Conservation (phyloP, 2,888 invertebrate species). For the Fragum sueziense region DNA sequence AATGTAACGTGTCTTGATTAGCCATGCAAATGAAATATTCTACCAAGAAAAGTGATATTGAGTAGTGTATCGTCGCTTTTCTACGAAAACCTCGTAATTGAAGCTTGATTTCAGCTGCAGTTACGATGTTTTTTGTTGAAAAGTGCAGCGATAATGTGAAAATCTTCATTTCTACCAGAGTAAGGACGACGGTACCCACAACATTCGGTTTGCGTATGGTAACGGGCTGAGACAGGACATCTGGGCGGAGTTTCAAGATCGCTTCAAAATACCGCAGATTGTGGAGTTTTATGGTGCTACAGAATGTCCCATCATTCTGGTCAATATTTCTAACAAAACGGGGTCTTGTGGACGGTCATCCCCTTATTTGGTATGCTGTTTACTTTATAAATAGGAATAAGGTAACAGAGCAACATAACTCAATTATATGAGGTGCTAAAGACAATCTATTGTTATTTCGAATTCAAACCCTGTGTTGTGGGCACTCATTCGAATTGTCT, state of each 20-base stretch:
- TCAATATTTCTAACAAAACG: slow-evolving; percentile 91
- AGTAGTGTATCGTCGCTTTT: too few species aligned
- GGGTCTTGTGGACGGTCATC: slow-evolving; percentile 74
- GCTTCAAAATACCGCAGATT: slow-evolving; percentile 92
- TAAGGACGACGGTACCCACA: slow-evolving; percentile 80
- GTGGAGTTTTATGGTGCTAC: slow-evolving; percentile 98
- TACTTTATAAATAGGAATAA: too few species aligned
- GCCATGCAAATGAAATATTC: not conserved
- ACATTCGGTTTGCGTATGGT: slow-evolving; percentile 89
- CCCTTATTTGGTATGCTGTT: slow-evolving; percentile 66
- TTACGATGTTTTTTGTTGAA: too few species aligned
- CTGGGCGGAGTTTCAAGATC: slow-evolving; percentile 92
- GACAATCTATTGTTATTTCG: too few species aligned
- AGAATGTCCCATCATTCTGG: slow-evolving; percentile 98
- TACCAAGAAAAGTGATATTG: not conserved
- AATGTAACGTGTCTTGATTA: too few species aligned
- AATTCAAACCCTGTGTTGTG: too few species aligned
- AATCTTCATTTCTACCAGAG: slow-evolving; percentile 38
- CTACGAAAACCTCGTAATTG: too few species aligned
- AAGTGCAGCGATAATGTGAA: too few species aligned
- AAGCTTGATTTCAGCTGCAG: too few species aligned
- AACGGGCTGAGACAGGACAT: slow-evolving; percentile 96
- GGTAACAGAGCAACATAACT: too few species aligned
- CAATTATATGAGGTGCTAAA: too few species aligned
- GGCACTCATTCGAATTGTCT: too few species aligned